phyloP scores from a whole-genome alignment of 1,140 invertebrate species.

The Tetraneura akinire region DNA sequence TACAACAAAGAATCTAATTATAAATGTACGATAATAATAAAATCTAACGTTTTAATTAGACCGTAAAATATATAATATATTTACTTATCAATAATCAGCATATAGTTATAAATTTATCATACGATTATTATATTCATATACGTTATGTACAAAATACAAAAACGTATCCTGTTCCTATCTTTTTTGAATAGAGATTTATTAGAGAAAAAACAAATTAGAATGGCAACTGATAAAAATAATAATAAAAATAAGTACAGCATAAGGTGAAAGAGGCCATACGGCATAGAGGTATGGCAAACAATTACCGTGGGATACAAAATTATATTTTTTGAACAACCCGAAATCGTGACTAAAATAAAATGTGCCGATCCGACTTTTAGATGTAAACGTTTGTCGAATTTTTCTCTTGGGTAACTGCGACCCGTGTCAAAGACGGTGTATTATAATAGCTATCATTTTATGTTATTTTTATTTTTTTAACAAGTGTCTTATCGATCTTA shows the following conservation, averaged over 20 bases:
- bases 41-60: neutral
- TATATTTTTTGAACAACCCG: slow-evolving; percentile 31
- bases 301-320: slow-evolving; percentile 46
- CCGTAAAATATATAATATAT: neutral
- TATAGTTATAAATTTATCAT: no score
- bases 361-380: slow-evolving; percentile 40
- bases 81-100: neutral
- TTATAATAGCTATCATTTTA: slow-evolving; percentile 10
- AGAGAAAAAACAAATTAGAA: neutral
- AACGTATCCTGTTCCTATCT: no score
- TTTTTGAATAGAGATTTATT: no score
- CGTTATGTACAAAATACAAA: no score
- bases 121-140: no score
- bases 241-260: neutral
- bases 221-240: neutral
- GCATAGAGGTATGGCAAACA: slow-evolving; percentile 7
- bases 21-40: neutral
- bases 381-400: slow-evolving; percentile 32
- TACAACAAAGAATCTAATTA: neutral
- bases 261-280: slow-evolving; percentile 17
- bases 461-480: slow-evolving; percentile 17
- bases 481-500: slow-evolving; percentile 14
- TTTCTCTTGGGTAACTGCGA: slow-evolving; percentile 24
- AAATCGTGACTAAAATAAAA: slow-evolving; percentile 49
- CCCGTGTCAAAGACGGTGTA: neutral